Conservation (phyloP, 2,113 vertebrate genomes). For the Takifugu bimaculatus region DNA sequence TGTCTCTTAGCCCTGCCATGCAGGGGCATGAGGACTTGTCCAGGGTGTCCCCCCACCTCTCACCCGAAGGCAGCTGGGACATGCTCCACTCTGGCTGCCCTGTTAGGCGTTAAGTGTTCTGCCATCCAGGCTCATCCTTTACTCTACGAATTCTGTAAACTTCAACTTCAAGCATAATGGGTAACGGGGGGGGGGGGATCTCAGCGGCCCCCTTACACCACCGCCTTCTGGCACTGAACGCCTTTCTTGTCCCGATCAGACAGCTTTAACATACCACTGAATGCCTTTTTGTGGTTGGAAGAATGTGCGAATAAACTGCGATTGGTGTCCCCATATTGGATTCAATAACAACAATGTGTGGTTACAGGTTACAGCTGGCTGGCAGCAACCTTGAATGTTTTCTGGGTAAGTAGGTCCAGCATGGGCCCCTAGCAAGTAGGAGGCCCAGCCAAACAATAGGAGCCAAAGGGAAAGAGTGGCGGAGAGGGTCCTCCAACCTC, state of each 20-base stretch:
- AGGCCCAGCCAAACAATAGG: slow-evolving; percentile 58
- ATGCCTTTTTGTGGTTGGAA: slow-evolving; percentile 17
- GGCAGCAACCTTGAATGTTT: slow-evolving; percentile 36
- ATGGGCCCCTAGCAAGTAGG: slow-evolving; percentile 51
- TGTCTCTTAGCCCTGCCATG: no score
- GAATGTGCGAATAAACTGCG: neutral
- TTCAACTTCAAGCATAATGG: no score
- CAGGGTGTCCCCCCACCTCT: slow-evolving; percentile 24
- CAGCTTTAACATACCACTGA: slow-evolving; percentile 55
- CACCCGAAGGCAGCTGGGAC: no score
- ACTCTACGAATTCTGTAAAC: no score
- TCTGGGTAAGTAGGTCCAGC: slow-evolving; percentile 55
- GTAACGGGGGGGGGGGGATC: slow-evolving; percentile 17
- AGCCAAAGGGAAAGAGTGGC: slow-evolving; percentile 40
- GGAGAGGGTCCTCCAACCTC: slow-evolving; percentile 58
- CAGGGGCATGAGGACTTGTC: no score
- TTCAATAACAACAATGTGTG: no score
- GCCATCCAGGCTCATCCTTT: no score
- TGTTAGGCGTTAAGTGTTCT: no score
- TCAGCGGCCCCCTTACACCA: slow-evolving; percentile 34
- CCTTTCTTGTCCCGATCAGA: slow-evolving; percentile 37
- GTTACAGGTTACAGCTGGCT: no score
- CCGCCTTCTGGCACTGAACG: slow-evolving; percentile 37
- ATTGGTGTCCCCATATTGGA: no score
- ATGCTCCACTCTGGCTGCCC: no score